Evolutionary conservation across 2,797 vertebrate genomes (phyloP), one percentile per base, ranked within the genome.

Genomic region (Eupleurogrammus muticus): DNA sequence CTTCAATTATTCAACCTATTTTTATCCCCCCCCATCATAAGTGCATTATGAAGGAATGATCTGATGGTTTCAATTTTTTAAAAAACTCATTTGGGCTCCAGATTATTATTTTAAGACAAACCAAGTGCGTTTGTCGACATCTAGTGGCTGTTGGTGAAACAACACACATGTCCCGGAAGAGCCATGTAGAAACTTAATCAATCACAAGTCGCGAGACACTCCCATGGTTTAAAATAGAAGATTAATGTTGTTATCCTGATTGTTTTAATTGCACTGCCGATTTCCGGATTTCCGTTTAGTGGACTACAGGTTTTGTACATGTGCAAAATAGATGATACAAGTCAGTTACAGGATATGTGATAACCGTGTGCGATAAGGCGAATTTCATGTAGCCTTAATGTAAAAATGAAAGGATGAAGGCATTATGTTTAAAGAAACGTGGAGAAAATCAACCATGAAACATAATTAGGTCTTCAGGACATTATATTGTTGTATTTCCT

Each of bases 41-140:
- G 9, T 36, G 13, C 38, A 14, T 13, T 40, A 40, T 16, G 38
- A 40, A 40, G 3, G 11, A 13, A 16, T 13, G 5, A 5, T 40
- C 13, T 14, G 14, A 14, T 40, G 13, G 38, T 1, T 13, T 28
- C 28, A 28, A 28, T 3, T 28, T 3, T 6, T 28, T 28, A 5
- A 14, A 17, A 5, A 2, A 5, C 16, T 42, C 14, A 17, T 42
- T 42, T 42, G 5, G 40, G 40, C 40, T 16, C 14, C 40, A 16
- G 40, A 42, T 14, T 42, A 16, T 12, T 17, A 14, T 17, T 42
- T 16, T 42, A 42, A 42, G 5, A 17, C 12, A 44, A 1, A 42
- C 0, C 36, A n/a, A n/a, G n/a, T n/a, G 7, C 1, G 2, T 81
- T 44, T 80, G 51, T 74, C 47, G 66, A 16, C 78, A 69, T 16